Evolutionary conservation across 1,140 invertebrate species (phyloP).

Genomic region (Drosophila burlai): DNA sequence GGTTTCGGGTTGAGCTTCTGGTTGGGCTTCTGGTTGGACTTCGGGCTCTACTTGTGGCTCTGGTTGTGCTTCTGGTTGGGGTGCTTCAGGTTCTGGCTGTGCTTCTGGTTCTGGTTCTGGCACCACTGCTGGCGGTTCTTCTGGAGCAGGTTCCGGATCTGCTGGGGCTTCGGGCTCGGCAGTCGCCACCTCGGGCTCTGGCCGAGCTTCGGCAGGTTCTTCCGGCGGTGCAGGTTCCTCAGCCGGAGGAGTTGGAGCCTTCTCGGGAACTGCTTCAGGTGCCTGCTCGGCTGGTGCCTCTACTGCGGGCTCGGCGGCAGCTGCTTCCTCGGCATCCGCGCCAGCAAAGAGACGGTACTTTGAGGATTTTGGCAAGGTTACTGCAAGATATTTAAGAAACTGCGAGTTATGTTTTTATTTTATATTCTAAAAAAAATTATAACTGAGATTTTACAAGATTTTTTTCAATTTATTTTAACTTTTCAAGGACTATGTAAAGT

Average conservation of each 20-base stretch:
- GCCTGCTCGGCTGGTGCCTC: slow-evolving; percentile 27
- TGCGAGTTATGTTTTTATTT: neutral
- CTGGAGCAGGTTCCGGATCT: neutral
- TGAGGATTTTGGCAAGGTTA: slow-evolving; percentile 51
- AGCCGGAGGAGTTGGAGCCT: slow-evolving; percentile 7
- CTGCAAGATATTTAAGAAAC: neutral
- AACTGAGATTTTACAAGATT: no score
- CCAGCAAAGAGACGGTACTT: slow-evolving; percentile 59
- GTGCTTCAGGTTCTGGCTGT: neutral
- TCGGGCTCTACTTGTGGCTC: neutral
- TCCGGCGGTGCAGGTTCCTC: neutral
- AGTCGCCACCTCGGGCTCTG: neutral
- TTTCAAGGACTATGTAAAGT: neutral
- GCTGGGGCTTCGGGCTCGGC: neutral
- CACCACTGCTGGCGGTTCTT: neutral
- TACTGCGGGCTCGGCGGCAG: slow-evolving; percentile 5
- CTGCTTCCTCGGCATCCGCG: slow-evolving; percentile 49
- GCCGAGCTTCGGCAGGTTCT: neutral
- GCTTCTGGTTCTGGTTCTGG: neutral
- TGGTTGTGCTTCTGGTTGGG: neutral
- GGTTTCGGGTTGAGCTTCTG: neutral
- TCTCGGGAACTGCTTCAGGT: slow-evolving; percentile 3
- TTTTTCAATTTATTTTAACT: no score
- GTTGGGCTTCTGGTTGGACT: neutral
- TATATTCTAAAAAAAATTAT: neutral